Percentiles rank a stretch among this genome's conserved stretches.
These are phyloP conservation scores for Helicolenus hilgendorfi DNA, from an alignment of 2,797 vertebrate genomes.

Conservation along the genomic window DNA sequence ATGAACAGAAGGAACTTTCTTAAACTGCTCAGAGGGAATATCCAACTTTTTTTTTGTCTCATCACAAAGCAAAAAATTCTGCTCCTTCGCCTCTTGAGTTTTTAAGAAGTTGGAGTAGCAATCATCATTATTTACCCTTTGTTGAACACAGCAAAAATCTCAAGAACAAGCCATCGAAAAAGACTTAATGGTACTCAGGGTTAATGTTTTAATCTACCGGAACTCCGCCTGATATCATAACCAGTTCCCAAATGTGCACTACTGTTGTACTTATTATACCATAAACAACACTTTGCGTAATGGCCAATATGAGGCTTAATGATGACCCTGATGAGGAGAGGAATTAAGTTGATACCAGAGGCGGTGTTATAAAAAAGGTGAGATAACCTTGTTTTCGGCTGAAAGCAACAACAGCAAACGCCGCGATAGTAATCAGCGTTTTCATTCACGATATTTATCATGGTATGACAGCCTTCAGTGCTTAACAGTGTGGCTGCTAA, in stretches of 20 bases:
- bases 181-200: slow-evolving; percentile 20
- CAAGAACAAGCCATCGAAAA: not conserved
- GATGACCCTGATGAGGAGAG: slow-evolving; percentile 52
- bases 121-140: slow-evolving; percentile 16
- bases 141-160: not conserved
- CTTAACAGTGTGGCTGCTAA: slow-evolving; percentile 65
- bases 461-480: slow-evolving; percentile 29
- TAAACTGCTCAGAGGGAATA: slow-evolving; percentile 33
- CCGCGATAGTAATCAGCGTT: slow-evolving; percentile 68
- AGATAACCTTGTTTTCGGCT: slow-evolving; percentile 65
- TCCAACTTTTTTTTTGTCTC: slow-evolving; percentile 17
- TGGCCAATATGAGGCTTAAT: slow-evolving; percentile 31
- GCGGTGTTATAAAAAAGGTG: slow-evolving; percentile 26
- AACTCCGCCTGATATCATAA: slow-evolving; percentile 32
- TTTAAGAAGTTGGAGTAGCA: not conserved
- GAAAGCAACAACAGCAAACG: slow-evolving; percentile 43
- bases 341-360: slow-evolving; percentile 45
- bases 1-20: slow-evolving; percentile 40
- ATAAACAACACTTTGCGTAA: slow-evolving; percentile 55
- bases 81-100: not conserved
- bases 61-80: not conserved
- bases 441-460: slow-evolving; percentile 69
- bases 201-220: slow-evolving; percentile 27
- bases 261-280: slow-evolving; percentile 24
- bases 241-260: slow-evolving; percentile 31